phyloP scores from a whole-genome alignment of 2,888 invertebrate species.

The Campoletis raptor region DNA sequence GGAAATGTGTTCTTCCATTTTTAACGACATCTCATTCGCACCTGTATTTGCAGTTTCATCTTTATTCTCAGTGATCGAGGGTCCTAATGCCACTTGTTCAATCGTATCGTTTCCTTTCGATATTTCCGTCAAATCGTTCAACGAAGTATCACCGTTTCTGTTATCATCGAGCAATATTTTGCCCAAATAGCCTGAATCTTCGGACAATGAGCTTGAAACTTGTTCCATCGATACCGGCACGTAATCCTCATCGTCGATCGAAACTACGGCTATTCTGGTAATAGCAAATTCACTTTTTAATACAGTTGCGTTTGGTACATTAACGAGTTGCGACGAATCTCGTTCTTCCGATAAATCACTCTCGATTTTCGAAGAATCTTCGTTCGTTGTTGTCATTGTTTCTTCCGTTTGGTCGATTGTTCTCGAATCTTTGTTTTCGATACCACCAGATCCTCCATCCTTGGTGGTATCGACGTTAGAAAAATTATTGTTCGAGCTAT shows the following conservation, averaged over 20 bases:
- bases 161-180: slow-evolving; percentile 60
- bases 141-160: slow-evolving; percentile 49
- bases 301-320: slow-evolving; percentile 2
- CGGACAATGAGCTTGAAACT: slow-evolving; percentile 60
- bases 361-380: slow-evolving; percentile 10
- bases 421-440: not conserved
- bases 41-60: slow-evolving; percentile 9
- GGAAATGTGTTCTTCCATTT: slow-evolving; percentile 18
- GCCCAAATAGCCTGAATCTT: slow-evolving; percentile 62
- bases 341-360: not conserved
- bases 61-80: slow-evolving; percentile 35
- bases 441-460: not conserved
- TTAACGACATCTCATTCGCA: slow-evolving; percentile 23
- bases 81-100: slow-evolving; percentile 10
- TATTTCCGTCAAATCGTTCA: slow-evolving; percentile 58
- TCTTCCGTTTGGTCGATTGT: not conserved
- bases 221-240: slow-evolving; percentile 48
- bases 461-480: not conserved
- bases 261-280: slow-evolving; percentile 26
- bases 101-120: slow-evolving; percentile 47
- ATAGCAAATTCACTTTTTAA: slow-evolving; percentile 7
- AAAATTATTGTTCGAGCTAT: not conserved
- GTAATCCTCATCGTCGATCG: slow-evolving; percentile 53
- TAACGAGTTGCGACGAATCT: not conserved
- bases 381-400: not conserved